Evolutionary conservation across 1,140 invertebrate species (phyloP), one percentile per base, ranked within the genome.

Genomic region (Listronotus bonariensis): DNA sequence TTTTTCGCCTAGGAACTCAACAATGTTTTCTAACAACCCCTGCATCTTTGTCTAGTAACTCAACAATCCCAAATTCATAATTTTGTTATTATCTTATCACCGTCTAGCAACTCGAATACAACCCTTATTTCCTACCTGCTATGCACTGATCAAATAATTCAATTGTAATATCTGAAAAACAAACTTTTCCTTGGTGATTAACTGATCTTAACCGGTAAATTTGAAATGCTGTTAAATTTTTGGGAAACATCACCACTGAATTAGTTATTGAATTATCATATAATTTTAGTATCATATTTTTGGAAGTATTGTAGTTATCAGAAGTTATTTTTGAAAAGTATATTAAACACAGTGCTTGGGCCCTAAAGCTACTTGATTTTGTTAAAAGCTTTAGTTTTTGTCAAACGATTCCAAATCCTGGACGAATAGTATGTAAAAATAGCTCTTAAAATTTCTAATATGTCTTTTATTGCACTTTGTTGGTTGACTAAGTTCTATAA

Each of bases 261-360:
- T 42, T 38, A 12, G 36, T 41, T 3, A 55, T 26, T 4, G 53
- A 42, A 12, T 55, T 20, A n/a, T 12, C n/a, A 10, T 26, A 46
- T 34, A 58, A 34, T 34, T 14, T 36, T 1, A 14, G 6, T 32
- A 58, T 14, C 0, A 20, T 15, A 15, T 32, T n/a, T 38, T 58
- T 26, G 5, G 15, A 41, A 17, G 18, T 38, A 6, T 42, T 43
- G 31, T 32, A 26, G 6, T 15, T 12, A 11, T 51, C 34, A 14
- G n/a, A 9, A 26, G 10, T 18, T 20, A 32, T 34, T 36, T 63
- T 43, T 6, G 45, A 38, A 26, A 32, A 65, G 51, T 58, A 65
- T 6, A 65, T 18, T 11, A 65, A 42, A 53, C 6, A 65, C 6
- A 57, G 15, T 9, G 54, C 55, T 36, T 58, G 48, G 6, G 14